phyloP scores from a whole-genome alignment of 2,888 invertebrate species.

The Polydrusus pterygomalis region DNA sequence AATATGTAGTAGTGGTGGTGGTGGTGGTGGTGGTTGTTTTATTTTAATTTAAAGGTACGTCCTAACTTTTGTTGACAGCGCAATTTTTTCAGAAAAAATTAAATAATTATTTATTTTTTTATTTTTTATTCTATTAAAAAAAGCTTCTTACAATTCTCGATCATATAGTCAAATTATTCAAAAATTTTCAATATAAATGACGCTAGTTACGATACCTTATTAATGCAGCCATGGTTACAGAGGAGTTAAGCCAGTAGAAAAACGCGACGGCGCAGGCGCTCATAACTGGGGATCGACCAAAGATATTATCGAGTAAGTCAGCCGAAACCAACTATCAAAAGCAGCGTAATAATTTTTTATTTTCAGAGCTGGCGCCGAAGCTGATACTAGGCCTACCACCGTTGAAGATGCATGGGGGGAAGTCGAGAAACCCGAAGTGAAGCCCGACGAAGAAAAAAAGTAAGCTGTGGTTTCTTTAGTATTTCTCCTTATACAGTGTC shows the following conservation, averaged over 20 bases:
- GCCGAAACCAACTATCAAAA: conserved; percentile 17
- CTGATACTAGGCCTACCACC: conserved; percentile 63
- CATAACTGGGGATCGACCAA: conserved; percentile 97
- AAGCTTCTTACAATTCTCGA: not conserved
- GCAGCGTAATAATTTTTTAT: conserved; percentile 41
- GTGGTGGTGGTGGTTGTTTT: too few relatives aligned
- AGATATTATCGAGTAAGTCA: conserved; percentile 88
- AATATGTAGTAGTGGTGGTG: not conserved
- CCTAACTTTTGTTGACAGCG: too few relatives aligned
- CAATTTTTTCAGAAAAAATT: too few relatives aligned
- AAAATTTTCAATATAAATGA: conserved; percentile 37
- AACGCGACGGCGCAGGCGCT: conserved; percentile 94
- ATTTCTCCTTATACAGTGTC: too few relatives aligned
- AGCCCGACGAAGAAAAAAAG: conserved; percentile 62
- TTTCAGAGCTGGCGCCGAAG: conserved; percentile 65
- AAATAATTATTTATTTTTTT: too few relatives aligned
- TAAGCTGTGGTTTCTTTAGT: conserved; percentile 42
- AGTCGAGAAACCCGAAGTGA: conserved; percentile 72
- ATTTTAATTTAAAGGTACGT: too few relatives aligned
- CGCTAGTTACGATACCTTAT: conserved; percentile 59
- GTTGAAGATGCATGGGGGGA: conserved; percentile 71
- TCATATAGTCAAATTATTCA: conserved; percentile 57
- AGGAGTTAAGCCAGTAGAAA: conserved; percentile 94
- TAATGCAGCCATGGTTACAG: conserved; percentile 75
- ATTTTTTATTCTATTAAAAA: not conserved